These are phyloP conservation scores for Nemopilema nomurai DNA, from an alignment of 30 jellyfish, hydroid and myxozoan species.

Conservation along the genomic window DNA sequence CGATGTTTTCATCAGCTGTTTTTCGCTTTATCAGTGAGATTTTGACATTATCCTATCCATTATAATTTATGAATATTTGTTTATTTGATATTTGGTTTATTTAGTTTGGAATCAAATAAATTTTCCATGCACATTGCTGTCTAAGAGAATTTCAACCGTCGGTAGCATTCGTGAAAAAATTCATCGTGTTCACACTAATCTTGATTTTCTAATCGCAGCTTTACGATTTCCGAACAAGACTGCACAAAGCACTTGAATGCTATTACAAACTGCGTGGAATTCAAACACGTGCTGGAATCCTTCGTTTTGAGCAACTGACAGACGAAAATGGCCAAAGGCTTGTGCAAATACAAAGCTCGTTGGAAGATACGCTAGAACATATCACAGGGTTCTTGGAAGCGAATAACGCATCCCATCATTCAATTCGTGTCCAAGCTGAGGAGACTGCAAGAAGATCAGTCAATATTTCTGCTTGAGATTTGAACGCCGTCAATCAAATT, in stretches of 20 bases:
- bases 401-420: slow-evolving; percentile 44
- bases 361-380: slow-evolving; percentile 40
- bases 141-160: too few relatives aligned
- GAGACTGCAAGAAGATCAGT: slow-evolving; percentile 22
- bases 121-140: too few relatives aligned
- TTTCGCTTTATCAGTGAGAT: too few relatives aligned
- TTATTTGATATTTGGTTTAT: too few relatives aligned
- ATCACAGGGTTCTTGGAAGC: slow-evolving; percentile 57
- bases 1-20: neutral
- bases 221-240: slow-evolving; percentile 73
- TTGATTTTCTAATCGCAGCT: slow-evolving; percentile 51
- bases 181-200: too few relatives aligned
- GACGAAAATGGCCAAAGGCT: slow-evolving; percentile 65
- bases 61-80: too few relatives aligned
- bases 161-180: too few relatives aligned
- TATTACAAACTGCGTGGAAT: slow-evolving; percentile 87
- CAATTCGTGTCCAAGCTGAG: slow-evolving; percentile 39
- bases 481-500: neutral
- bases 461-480: slow-evolving; percentile 10
- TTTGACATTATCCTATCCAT: too few relatives aligned
- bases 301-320: slow-evolving; percentile 68
- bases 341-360: slow-evolving; percentile 29
- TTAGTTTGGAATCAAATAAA: too few relatives aligned
- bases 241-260: slow-evolving; percentile 84
- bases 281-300: slow-evolving; percentile 74